These are phyloP conservation scores for Gallinago nigripennis DNA, from an alignment of 2,797 vertebrate species.

Conservation along the genomic window DNA sequence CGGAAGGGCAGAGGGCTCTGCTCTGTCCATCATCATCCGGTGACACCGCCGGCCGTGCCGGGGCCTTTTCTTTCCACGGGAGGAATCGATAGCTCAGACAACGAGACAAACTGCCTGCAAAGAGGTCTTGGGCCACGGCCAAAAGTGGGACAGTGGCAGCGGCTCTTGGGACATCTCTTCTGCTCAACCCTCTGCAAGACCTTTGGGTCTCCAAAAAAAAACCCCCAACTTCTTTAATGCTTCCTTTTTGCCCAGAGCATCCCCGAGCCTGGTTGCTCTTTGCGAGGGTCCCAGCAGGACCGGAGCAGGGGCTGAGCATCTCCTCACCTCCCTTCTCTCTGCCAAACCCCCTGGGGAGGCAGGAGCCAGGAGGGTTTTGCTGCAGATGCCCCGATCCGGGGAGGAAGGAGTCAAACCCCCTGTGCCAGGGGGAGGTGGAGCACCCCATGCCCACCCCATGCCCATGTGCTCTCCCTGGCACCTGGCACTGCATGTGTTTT, in stretches of 20 bases:
- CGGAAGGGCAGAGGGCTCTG: neutral
- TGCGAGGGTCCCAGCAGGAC: neutral
- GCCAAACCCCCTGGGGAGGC: fast-evolving
- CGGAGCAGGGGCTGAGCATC: neutral
- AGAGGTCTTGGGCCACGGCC: neutral
- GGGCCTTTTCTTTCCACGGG: neutral
- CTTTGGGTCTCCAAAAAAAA: neutral
- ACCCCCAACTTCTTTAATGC: too few species aligned
- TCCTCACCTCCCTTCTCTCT: neutral
- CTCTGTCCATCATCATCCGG: neutral
- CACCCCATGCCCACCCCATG: neutral
- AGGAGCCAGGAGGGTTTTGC: neutral
- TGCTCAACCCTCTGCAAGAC: neutral
- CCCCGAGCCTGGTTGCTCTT: neutral
- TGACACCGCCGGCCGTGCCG: fast-evolving
- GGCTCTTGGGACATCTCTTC: neutral
- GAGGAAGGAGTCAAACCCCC: neutral
- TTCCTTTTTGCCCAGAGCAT: fast-evolving
- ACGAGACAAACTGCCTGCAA: neutral
- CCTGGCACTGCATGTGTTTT: fast-evolving
- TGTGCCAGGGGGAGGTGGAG: neutral
- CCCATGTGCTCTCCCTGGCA: neutral
- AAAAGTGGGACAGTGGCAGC: neutral
- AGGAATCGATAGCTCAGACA: neutral
- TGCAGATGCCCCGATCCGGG: fast-evolving